These are phyloP conservation scores for Heteronetta atricapilla DNA, from an alignment of 2,113 vertebrate genomes.

Conservation along the genomic window DNA sequence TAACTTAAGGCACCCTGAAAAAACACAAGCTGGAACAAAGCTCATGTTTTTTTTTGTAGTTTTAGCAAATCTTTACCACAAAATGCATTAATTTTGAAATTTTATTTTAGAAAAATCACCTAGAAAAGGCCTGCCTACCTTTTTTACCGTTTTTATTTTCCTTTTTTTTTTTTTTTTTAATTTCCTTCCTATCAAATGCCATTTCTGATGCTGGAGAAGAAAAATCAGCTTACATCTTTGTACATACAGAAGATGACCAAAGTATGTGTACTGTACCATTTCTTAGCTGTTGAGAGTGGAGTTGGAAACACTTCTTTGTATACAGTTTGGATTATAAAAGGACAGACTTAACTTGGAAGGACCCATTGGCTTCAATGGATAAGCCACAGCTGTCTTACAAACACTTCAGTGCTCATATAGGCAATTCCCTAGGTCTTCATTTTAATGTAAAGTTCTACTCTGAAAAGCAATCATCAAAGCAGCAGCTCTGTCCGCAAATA, in stretches of 20 bases:
- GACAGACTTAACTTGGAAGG: neutral
- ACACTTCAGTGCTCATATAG: neutral
- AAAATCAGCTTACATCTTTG: neutral
- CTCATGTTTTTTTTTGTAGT: neutral
- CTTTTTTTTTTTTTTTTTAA: neutral
- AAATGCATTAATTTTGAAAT: neutral
- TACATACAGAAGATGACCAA: neutral
- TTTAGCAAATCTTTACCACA: neutral
- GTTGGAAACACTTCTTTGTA: neutral
- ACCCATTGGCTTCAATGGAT: neutral
- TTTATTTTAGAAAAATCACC: neutral
- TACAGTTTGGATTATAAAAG: neutral
- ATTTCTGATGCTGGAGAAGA: neutral
- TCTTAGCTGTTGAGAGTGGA: neutral
- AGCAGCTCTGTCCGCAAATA: neutral
- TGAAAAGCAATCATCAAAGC: neutral
- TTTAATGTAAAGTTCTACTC: neutral
- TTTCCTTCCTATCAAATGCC: neutral
- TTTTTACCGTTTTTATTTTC: neutral
- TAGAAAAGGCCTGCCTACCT: neutral
- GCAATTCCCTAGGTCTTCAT: neutral
- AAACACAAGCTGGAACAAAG: neutral
- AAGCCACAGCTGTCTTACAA: neutral
- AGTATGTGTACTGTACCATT: neutral
- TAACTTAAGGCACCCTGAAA: neutral